Evolutionary conservation across 2,888 invertebrate species (phyloP), one percentile per base, ranked within the genome.

Genomic region (Lithodes maja): DNA sequence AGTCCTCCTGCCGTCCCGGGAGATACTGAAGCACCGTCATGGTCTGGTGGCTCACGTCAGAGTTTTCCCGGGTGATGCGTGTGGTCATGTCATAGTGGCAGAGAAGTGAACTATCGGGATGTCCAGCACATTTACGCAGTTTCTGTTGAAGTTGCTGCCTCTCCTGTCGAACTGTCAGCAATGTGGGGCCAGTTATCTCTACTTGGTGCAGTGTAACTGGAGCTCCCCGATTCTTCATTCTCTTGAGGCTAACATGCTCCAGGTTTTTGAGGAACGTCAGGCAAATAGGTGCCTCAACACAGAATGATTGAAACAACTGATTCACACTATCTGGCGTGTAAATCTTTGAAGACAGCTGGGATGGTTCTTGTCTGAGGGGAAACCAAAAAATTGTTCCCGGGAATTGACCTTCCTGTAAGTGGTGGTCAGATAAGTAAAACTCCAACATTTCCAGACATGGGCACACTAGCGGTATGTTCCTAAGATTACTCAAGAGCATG

Each of bases 381-480:
- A 86, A 86, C 86, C 86, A 86, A 49, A 86, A 86, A 2, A 86
- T 5, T 15, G 86, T 86, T 49, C 49, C 80, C 0, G 86, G 81
- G 2, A 81, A 74, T 5, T 50, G 3, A n/a, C 86, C 81, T 7
- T 17, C n/a, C n/a, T 9, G 15, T 9, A 74, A 12, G 81, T 55
- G 79, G 3, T 86, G 55, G 54, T 49, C 3, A 2, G 71, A 81
- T n/a, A 86, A n/a, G 74, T 54, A 55, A 1, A 52, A 2, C 0
- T 55, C 74, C 55, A 54, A 75, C 50, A 74, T 49, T 7, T 71
- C 50, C 2, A 33, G 71, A n/a, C n/a, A 50, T 7, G 17, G n/a
- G 0, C 52, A 33, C 0, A 3, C 3, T 0, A 68, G 68, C 0
- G 15, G 7, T n/a, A 68, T n/a, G 0, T 33, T 3, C 3, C 15